These are phyloP conservation scores for Mirounga angustirostris DNA, from an alignment of 2,113 vertebrate genomes.

Conservation along the genomic window DNA sequence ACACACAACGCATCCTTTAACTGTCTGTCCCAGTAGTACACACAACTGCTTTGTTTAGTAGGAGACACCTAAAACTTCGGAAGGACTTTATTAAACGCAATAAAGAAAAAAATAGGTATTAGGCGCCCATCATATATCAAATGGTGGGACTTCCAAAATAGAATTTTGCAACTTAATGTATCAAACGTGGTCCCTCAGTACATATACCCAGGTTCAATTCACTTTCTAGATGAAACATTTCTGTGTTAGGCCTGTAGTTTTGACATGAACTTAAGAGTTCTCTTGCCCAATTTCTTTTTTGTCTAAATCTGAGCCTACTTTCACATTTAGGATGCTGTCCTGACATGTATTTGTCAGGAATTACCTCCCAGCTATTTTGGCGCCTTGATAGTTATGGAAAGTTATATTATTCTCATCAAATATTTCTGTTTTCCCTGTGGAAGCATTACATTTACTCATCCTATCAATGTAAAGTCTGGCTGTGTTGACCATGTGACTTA, in stretches of 20 bases:
- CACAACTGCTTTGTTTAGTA: neutral
- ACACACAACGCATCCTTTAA: neutral
- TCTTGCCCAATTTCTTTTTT: neutral
- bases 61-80: neutral
- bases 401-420: neutral
- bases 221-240: neutral
- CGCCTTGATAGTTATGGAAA: neutral
- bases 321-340: neutral
- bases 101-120: neutral
- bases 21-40: neutral
- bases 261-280: neutral
- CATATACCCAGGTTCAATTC: neutral
- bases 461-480: neutral
- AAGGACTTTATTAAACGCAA: neutral
- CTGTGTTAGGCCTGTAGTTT: neutral
- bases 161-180: neutral
- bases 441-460: neutral
- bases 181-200: neutral
- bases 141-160: neutral
- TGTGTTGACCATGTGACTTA: neutral
- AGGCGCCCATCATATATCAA: neutral
- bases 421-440: neutral
- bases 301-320: neutral
- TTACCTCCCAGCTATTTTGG: neutral
- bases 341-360: neutral